Evolutionary conservation across 2,797 vertebrate genomes (phyloP).

Genomic region (Spinibarbus caldwelli): DNA sequence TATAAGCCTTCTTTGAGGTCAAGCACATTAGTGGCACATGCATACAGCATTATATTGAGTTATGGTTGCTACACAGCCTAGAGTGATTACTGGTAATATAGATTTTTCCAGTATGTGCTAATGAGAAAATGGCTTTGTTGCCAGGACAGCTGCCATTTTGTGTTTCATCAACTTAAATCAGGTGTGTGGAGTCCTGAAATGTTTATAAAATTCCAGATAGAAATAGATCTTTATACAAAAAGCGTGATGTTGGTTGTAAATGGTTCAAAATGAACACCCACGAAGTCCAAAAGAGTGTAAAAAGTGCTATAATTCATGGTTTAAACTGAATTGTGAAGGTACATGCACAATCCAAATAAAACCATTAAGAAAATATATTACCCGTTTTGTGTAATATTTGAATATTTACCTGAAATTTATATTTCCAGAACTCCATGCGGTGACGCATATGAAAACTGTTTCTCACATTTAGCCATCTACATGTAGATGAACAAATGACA

Average conservation of each 20-base stretch:
- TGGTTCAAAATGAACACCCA: not conserved
- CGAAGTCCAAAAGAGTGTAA: not conserved
- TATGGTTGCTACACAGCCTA: slow-evolving; percentile 7
- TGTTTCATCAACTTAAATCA: not conserved
- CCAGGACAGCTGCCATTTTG: not conserved
- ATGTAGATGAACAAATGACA: not conserved
- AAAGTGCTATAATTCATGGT: not conserved
- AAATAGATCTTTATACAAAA: not conserved
- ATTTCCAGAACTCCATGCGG: not conserved
- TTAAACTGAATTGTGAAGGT: no score
- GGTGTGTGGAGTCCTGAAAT: not conserved
- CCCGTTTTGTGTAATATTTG: no score
- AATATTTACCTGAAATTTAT: no score
- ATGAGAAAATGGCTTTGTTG: slow-evolving; percentile 28
- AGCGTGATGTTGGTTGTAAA: not conserved
- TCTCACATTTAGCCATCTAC: not conserved
- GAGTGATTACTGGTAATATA: not conserved
- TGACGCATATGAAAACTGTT: not conserved
- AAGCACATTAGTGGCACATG: slow-evolving; percentile 17
- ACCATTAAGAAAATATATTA: no score
- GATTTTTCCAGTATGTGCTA: slow-evolving; percentile 21
- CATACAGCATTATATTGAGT: not conserved
- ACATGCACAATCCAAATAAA: not conserved
- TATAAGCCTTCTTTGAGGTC: not conserved
- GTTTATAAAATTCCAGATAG: not conserved